These are phyloP conservation scores for Stictocephala bisonia DNA, from an alignment of 2,888 invertebrate species.

Conservation along the genomic window DNA sequence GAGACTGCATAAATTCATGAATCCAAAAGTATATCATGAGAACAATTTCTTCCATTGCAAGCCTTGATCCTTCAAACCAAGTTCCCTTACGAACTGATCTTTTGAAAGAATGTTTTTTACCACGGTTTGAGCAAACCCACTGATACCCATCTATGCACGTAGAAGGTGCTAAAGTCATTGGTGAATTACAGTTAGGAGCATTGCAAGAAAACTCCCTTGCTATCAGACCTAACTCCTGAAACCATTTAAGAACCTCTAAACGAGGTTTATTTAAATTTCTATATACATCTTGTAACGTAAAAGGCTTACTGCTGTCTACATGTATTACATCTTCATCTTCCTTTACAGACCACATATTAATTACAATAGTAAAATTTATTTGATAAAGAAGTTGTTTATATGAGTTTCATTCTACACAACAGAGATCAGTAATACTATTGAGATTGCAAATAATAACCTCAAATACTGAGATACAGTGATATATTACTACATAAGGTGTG, in stretches of 20 bases:
- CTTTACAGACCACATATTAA: too few relatives aligned
- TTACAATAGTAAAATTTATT: too few relatives aligned
- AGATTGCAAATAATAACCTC: too few relatives aligned
- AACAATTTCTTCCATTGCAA: conserved; percentile 45
- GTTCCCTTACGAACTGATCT: conserved; percentile 41
- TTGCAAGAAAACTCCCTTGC: conserved; percentile 30
- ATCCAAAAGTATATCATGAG: conserved; percentile 44
- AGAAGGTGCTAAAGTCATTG: conserved; percentile 29
- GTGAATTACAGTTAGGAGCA: conserved; percentile 24
- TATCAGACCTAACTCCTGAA: conserved; percentile 42
- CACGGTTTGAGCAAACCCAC: conserved; percentile 38
- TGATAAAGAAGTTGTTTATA: too few relatives aligned
- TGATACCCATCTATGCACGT: conserved; percentile 43
- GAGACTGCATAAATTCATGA: conserved; percentile 43
- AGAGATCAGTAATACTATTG: too few relatives aligned
- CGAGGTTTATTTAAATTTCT: conserved; percentile 38
- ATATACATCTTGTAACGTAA: conserved; percentile 39
- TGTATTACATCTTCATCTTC: background rate
- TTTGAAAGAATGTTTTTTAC: conserved; percentile 42
- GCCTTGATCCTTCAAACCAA: conserved; percentile 44
- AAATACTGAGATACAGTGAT: too few relatives aligned
- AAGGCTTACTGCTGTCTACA: conserved; percentile 24
- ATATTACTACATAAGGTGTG: too few relatives aligned
- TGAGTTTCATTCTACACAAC: too few relatives aligned
- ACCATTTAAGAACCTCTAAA: conserved; percentile 42